These are phyloP conservation scores for Phataginus tetradactyla DNA, from an alignment of 2,797 vertebrate genomes.

Conservation along the genomic window DNA sequence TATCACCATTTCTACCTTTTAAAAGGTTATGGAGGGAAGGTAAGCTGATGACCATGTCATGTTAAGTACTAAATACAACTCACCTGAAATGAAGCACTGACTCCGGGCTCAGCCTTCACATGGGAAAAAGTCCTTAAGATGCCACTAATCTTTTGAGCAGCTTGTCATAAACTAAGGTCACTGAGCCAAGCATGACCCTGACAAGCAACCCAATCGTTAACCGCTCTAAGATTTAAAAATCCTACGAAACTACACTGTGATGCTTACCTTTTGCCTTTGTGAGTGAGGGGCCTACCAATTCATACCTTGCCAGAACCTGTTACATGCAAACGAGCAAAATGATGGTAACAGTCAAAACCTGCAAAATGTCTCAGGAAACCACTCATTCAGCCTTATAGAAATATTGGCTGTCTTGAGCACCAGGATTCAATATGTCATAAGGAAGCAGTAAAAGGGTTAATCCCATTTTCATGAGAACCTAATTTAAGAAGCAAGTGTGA, in stretches of 20 bases:
- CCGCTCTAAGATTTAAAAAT: neutral
- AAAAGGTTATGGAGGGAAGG: neutral
- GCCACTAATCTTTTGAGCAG: neutral
- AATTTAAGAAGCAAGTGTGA: neutral
- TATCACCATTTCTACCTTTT: neutral
- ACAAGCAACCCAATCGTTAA: neutral
- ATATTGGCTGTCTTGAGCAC: neutral
- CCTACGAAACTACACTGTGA: too few species aligned
- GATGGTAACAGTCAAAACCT: neutral
- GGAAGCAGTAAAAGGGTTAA: neutral
- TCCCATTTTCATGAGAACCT: neutral
- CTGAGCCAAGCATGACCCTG: neutral
- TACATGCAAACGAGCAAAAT: neutral
- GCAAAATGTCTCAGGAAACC: neutral
- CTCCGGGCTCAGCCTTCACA: neutral
- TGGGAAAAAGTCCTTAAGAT: neutral
- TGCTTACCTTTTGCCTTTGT: neutral
- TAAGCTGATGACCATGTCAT: neutral
- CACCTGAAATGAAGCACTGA: neutral
- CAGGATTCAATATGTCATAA: neutral
- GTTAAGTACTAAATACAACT: neutral
- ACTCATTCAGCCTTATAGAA: neutral
- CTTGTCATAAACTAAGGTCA: slow-evolving; percentile 17
- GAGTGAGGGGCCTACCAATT: neutral
- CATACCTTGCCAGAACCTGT: neutral